Conservation (phyloP, 1,140 invertebrate species). For the Cephus cinctus region DNA sequence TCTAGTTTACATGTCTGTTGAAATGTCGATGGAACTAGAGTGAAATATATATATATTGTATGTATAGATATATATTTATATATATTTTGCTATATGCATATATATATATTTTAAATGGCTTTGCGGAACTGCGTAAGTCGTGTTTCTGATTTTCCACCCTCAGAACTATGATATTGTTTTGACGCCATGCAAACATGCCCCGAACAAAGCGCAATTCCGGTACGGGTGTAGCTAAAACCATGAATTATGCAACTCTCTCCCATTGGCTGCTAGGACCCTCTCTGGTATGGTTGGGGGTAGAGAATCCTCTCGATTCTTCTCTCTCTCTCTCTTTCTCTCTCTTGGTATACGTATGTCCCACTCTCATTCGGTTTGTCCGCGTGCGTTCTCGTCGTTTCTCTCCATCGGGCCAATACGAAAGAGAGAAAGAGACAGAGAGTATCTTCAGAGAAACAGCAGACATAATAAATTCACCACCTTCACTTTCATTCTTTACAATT, state of each 20-base stretch:
- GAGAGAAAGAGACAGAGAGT: no score
- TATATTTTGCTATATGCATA: no score
- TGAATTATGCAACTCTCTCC: conserved; percentile 43
- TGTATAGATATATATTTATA: no score
- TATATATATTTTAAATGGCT: no score
- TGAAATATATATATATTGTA: no score
- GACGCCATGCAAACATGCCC: conserved; percentile 36
- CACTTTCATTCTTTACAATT: conserved; percentile 1
- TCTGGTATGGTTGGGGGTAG: conserved; percentile 22
- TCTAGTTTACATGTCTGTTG: no score
- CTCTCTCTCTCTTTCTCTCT: conserved; percentile 7
- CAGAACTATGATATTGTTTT: conserved; percentile 41
- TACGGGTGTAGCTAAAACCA: conserved; percentile 38
- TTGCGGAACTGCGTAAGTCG: no score
- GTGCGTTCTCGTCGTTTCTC: no score
- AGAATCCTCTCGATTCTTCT: conserved; percentile 24
- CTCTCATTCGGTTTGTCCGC: background rate
- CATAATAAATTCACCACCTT: conserved; percentile 4
- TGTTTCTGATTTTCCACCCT: no score
- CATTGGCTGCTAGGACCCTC: conserved; percentile 31
- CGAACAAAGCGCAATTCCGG: conserved; percentile 37
- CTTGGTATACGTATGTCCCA: background rate
- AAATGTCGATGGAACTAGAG: no score
- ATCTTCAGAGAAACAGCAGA: background rate
- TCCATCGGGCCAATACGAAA: no score